Evolutionary conservation across 2,113 vertebrate species (phyloP).

Genomic region (Sapajus apella): DNA sequence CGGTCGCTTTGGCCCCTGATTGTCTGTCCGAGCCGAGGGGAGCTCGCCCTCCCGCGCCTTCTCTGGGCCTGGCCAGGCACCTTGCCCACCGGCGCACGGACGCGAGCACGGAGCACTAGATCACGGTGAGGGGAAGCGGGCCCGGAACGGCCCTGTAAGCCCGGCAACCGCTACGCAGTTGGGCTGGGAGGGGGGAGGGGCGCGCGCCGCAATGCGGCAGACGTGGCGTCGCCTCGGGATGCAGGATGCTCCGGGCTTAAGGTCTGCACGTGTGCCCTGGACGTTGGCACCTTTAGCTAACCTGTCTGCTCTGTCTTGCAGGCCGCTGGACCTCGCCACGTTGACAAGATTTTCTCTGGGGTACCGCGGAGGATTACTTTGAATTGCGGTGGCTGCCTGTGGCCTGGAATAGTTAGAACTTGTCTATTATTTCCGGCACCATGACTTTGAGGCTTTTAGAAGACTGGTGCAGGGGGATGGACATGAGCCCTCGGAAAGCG

Average conservation of each 20-base stretch:
- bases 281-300: background rate
- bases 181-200: background rate
- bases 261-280: background rate
- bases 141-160: background rate
- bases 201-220: background rate
- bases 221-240: background rate
- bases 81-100: background rate
- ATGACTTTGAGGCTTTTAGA: background rate
- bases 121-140: background rate
- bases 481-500: background rate
- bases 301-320: background rate
- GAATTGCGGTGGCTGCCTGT: background rate
- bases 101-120: background rate
- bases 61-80: background rate
- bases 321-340: background rate
- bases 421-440: background rate
- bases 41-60: background rate
- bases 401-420: too few species aligned
- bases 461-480: slow-evolving; percentile 36
- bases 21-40: background rate
- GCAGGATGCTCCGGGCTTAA: too few species aligned
- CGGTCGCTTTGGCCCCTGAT: too few species aligned
- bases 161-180: background rate
- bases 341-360: background rate
- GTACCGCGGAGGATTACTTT: background rate